These are phyloP conservation scores for Drosophila greeni DNA, from an alignment of 2,888 invertebrate species.

Conservation along the genomic window DNA sequence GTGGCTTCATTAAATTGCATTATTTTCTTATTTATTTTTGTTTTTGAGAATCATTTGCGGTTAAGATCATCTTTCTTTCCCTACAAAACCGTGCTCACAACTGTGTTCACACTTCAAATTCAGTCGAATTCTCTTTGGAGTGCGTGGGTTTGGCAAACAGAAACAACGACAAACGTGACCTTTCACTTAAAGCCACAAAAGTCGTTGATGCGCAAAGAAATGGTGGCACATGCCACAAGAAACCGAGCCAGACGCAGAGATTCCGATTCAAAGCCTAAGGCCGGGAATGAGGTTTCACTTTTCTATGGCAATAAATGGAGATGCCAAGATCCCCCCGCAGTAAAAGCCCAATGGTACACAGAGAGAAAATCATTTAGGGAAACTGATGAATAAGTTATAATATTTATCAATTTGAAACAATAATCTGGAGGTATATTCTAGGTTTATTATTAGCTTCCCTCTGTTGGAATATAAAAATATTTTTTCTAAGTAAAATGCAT, in stretches of 20 bases:
- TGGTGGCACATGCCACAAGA: constrained; percentile 43
- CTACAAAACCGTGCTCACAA: constrained; percentile 1
- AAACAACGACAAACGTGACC: constrained; percentile 38
- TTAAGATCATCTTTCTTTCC: constrained; percentile 7
- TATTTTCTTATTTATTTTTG: constrained; percentile 12
- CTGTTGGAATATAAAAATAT: too few relatives aligned
- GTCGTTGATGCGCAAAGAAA: constrained; percentile 39
- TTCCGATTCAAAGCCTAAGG: constrained; percentile 9
- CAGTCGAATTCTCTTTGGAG: constrained; percentile 3
- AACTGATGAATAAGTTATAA: background rate
- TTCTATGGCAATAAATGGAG: constrained; percentile 20
- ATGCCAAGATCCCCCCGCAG: constrained; percentile 2
- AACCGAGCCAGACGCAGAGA: constrained; percentile 24
- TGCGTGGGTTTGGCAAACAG: constrained; percentile 28
- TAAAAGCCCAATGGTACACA: constrained; percentile 4
- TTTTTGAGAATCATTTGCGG: constrained; percentile 31
- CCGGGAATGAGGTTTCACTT: constrained; percentile 42
- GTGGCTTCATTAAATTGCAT: constrained; percentile 21
- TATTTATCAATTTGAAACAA: background rate
- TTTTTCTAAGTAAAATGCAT: background rate
- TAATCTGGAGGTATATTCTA: too few relatives aligned
- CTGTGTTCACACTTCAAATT: constrained; percentile 27
- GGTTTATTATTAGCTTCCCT: too few relatives aligned
- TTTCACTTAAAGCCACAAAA: constrained; percentile 47
- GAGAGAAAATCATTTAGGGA: background rate